Conservation (phyloP, 2,797 vertebrate species). For the Epinephelus coioides region DNA sequence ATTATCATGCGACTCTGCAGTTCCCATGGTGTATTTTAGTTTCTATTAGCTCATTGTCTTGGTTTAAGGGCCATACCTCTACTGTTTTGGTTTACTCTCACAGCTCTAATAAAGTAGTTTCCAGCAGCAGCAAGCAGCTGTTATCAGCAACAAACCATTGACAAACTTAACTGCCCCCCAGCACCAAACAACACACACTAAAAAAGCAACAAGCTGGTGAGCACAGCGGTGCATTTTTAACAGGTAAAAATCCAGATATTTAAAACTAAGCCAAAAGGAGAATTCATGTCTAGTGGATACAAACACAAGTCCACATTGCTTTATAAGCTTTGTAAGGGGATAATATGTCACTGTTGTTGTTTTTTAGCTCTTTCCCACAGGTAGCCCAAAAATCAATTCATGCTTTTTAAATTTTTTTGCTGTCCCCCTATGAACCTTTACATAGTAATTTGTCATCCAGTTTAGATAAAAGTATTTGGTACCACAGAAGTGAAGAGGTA, state of each 20-base stretch:
- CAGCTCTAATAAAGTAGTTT: not conserved
- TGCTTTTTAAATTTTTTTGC: not conserved
- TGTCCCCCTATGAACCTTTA: not conserved
- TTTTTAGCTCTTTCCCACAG: not conserved
- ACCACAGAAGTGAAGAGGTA: not conserved
- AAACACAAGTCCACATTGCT: constrained; percentile 1
- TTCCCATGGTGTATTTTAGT: no score
- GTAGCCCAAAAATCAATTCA: not conserved
- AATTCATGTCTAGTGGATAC: not conserved
- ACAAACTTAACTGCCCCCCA: not conserved
- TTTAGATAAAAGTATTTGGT: not conserved
- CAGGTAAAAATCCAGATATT: not conserved
- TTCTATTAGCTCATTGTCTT: no score
- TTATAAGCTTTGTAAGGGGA: not conserved
- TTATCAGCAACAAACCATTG: not conserved
- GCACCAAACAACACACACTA: not conserved
- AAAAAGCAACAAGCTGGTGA: not conserved
- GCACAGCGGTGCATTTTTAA: not conserved
- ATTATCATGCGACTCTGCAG: no score
- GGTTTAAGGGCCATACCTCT: not conserved
- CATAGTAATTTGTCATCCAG: not conserved
- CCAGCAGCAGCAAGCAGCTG: no score
- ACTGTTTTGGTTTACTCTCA: not conserved
- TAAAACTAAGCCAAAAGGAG: not conserved
- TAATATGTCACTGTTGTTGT: not conserved